Conservation (phyloP, 2,888 invertebrate species). For the Drosophila lutescens region DNA sequence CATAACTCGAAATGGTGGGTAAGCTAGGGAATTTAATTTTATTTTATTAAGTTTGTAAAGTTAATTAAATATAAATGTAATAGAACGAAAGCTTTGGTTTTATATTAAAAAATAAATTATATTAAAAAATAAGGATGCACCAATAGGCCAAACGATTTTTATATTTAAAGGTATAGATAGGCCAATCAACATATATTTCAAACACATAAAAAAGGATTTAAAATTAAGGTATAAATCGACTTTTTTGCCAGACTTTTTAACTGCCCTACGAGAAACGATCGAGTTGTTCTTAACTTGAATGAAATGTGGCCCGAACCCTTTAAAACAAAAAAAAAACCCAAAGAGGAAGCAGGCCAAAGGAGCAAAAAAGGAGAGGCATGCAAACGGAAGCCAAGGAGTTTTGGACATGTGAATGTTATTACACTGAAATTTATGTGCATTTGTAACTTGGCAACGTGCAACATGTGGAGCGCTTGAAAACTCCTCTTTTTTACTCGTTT, state of each 20-base stretch:
- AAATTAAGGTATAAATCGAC: no score
- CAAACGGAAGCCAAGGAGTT: conserved; percentile 31
- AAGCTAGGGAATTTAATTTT: background rate
- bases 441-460: conserved; percentile 72
- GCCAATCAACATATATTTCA: no score
- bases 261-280: no score
- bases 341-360: conserved; percentile 5
- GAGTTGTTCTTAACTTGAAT: conserved; percentile 66
- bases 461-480: conserved; percentile 74
- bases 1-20: conserved; percentile 9
- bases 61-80: no score
- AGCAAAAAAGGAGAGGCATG: conserved; percentile 2
- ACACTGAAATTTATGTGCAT: conserved; percentile 82
- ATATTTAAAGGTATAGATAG: no score
- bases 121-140: no score
- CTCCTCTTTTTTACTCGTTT: conserved; percentile 33
- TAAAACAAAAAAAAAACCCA: conserved; percentile 4
- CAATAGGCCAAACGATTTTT: no score
- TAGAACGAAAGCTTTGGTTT: no score
- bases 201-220: no score
- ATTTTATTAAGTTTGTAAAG: no score
- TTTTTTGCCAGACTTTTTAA: background rate
- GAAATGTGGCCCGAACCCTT: conserved; percentile 67
- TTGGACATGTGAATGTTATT: conserved; percentile 74
- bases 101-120: no score